Base-by-base conservation (phyloP, 2,113 vertebrate species). In the Oreochromis spilurus region DNA sequence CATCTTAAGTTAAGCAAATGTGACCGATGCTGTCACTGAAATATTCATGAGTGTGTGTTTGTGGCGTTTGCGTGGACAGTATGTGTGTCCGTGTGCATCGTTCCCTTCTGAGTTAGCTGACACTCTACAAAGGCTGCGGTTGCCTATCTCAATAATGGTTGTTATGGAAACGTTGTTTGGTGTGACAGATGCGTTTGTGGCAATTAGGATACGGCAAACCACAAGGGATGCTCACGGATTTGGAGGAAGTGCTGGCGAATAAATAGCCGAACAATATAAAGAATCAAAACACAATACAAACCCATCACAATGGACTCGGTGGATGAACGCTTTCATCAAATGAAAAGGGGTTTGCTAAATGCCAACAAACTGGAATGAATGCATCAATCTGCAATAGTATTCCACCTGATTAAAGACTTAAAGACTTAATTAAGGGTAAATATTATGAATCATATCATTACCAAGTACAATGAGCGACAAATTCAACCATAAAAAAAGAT, bases 131-230 rank as follows among this genome's bases (percentile, higher is more conserved):
- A 90, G 80, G 65, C 91, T 81, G 90, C 62, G 19, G 81, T 84
- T 82, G 88, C 82, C 87, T 5, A 40, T 88, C 92, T 93, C 65
- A 60, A 84, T 91, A 91, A 89, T 81, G 81, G 94, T 93, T 91
- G 93, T 84, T 65, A 95, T 95, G 94, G 95, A 91, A 93, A 96
- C 92, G 12, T 48, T 19, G 86, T 84, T 89, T 55, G 83, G 83
- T 53, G 84, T 81, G 90, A 95, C 94, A 95, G 93, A 95, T 94
- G 94, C 57, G 87, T 87, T 84, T 86, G 88, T 84, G 91, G 86
- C 72, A 26, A 90, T 87, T 70, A 40, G 92, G 91, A 82, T 91
- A 86, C 36, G 83, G 91, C 50, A 57, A 93, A 72, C 84, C 93
- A 84, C 92, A 12, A 79, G 91, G 88, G 95, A 94, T n/a, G 65